These are phyloP conservation scores for Psammodynastes pulverulentus DNA, from an alignment of 2,113 vertebrate genomes.

Conservation along the genomic window DNA sequence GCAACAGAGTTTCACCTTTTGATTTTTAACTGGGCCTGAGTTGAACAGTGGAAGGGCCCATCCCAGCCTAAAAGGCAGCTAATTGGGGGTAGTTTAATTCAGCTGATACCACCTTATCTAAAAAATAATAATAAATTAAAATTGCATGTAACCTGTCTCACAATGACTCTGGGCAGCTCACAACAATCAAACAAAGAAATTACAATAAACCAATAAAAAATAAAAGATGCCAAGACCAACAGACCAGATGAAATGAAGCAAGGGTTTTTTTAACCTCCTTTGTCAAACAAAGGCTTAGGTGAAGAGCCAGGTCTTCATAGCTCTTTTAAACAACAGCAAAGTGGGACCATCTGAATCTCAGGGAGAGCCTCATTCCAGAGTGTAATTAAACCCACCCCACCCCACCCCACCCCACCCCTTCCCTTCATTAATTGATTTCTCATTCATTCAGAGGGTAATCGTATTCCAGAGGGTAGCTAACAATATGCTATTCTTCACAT, in stretches of 20 bases:
- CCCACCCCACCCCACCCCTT: not conserved
- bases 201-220: no score
- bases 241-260: not conserved
- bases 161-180: no score
- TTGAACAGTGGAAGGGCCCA: no score
- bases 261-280: not conserved
- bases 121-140: not conserved
- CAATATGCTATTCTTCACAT: not conserved
- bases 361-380: not conserved
- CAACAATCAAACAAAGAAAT: no score
- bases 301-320: not conserved
- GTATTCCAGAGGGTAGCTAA: not conserved
- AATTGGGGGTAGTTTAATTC: not conserved
- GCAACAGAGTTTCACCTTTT: no score
- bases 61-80: not conserved
- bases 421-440: not conserved
- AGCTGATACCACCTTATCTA: not conserved
- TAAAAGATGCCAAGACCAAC: no score
- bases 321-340: not conserved
- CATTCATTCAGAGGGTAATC: not conserved
- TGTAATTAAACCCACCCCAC: not conserved
- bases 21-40: no score
- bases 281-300: not conserved
- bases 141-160: no score
- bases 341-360: not conserved